phyloP scores from a whole-genome alignment of 2,888 invertebrate species.

The Luperina nickerlii region DNA sequence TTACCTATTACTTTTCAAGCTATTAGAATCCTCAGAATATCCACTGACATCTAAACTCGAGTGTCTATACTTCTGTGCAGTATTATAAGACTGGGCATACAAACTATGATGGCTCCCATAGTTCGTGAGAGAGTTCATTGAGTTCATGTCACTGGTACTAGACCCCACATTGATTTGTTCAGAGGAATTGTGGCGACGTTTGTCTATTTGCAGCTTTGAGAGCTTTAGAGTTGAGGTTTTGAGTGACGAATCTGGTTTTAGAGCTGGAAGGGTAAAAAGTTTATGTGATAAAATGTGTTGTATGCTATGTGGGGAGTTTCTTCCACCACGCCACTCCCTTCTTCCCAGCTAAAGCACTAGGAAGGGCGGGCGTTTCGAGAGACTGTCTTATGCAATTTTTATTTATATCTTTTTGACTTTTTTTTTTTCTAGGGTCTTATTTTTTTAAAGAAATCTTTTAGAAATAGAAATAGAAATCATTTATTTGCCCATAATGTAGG shows the following conservation, averaged over 20 bases:
- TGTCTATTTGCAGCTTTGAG: slow-evolving; percentile 89
- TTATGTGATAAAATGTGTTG: not conserved
- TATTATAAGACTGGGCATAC: slow-evolving; percentile 83
- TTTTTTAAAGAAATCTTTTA: too few species aligned
- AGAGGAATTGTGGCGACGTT: slow-evolving; percentile 88
- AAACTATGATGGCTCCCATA: slow-evolving; percentile 86
- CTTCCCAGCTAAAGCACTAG: too few species aligned
- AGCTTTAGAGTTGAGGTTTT: slow-evolving; percentile 82
- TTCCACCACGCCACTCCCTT: not conserved
- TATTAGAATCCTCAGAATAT: slow-evolving; percentile 93
- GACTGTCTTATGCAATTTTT: too few species aligned
- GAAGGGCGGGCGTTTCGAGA: too few species aligned
- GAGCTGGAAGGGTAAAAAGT: slow-evolving; percentile 74
- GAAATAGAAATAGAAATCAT: too few species aligned
- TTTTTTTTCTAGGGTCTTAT: too few species aligned
- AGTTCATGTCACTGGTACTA: slow-evolving; percentile 74
- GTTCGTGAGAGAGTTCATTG: slow-evolving; percentile 82
- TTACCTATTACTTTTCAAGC: slow-evolving; percentile 92
- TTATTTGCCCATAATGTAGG: too few species aligned
- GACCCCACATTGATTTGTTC: slow-evolving; percentile 82
- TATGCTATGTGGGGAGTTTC: not conserved
- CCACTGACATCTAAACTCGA: slow-evolving; percentile 87
- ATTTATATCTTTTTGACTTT: too few species aligned
- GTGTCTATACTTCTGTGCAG: slow-evolving; percentile 79
- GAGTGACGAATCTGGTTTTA: slow-evolving; percentile 79